These are phyloP conservation scores for Propithecus deckenii DNA, from an alignment of 2,797 vertebrate species.

Conservation along the genomic window DNA sequence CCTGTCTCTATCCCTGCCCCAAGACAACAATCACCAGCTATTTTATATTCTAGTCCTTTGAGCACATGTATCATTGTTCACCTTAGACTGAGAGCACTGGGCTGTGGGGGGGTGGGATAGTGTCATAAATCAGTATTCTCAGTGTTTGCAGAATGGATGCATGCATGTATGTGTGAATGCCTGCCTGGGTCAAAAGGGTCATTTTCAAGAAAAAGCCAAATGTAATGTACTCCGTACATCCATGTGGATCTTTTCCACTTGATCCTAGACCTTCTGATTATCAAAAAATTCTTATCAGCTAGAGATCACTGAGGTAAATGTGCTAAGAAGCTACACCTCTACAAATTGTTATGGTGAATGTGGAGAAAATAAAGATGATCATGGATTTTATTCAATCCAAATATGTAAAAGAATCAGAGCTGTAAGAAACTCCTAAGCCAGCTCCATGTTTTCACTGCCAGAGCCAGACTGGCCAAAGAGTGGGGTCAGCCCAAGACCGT, in stretches of 20 bases:
- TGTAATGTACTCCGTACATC: background rate
- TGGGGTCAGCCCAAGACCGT: background rate
- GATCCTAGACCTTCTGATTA: background rate
- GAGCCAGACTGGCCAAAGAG: background rate
- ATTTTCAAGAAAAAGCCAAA: background rate
- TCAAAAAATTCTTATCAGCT: background rate
- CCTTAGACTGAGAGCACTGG: background rate
- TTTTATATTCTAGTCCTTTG: background rate
- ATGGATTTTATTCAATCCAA: background rate
- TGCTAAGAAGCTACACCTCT: background rate
- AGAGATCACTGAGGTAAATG: background rate
- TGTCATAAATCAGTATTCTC: background rate
- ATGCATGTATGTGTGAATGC: background rate
- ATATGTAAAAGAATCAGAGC: background rate
- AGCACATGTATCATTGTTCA: background rate
- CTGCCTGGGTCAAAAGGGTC: background rate
- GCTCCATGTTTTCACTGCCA: background rate
- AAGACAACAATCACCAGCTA: background rate
- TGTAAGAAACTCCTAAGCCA: slow-evolving; percentile 7
- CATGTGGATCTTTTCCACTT: background rate
- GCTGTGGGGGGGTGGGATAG: background rate
- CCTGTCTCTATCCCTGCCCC: background rate
- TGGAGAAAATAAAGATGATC: background rate
- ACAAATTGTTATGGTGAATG: background rate
- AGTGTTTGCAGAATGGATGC: background rate